Percentiles rank a stretch among this genome's conserved stretches.
phyloP scores from a whole-genome alignment of 2,113 vertebrate genomes.

The Corynorhinus townsendii region DNA sequence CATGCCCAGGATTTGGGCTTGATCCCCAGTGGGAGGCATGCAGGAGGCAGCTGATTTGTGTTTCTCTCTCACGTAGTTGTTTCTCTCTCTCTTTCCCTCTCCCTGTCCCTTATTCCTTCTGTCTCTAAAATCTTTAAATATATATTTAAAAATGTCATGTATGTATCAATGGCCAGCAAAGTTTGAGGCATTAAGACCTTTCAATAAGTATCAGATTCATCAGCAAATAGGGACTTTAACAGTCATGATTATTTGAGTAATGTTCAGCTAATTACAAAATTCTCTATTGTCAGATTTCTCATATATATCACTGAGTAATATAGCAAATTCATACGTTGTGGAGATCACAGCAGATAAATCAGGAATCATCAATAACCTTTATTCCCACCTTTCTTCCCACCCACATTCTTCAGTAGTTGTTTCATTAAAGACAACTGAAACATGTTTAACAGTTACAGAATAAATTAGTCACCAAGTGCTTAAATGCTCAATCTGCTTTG shows the following conservation, averaged over 20 bases:
- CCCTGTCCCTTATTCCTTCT: no score
- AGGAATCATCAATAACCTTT: background rate
- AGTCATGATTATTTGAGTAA: background rate
- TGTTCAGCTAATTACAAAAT: background rate
- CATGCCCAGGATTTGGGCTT: no score
- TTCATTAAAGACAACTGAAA: background rate
- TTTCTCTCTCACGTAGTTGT: no score
- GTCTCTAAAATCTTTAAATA: no score
- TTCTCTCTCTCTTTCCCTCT: no score
- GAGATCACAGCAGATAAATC: background rate
- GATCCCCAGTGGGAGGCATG: no score
- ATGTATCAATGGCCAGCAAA: background rate
- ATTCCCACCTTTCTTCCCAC: background rate
- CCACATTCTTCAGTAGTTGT: background rate
- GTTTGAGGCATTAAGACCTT: background rate
- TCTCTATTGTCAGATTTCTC: background rate
- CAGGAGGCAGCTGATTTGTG: no score
- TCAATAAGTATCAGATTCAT: background rate
- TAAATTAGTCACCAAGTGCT: conserved; percentile 5
- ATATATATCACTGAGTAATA: background rate
- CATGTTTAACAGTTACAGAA: background rate
- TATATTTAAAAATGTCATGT: no score
- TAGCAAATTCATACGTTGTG: background rate
- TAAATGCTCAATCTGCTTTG: conserved; percentile 36
- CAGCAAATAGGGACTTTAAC: background rate